Evolutionary conservation across 2,888 invertebrate species (phyloP), one percentile per base, ranked within the genome.

Genomic region (Cryptosula pallasiana): DNA sequence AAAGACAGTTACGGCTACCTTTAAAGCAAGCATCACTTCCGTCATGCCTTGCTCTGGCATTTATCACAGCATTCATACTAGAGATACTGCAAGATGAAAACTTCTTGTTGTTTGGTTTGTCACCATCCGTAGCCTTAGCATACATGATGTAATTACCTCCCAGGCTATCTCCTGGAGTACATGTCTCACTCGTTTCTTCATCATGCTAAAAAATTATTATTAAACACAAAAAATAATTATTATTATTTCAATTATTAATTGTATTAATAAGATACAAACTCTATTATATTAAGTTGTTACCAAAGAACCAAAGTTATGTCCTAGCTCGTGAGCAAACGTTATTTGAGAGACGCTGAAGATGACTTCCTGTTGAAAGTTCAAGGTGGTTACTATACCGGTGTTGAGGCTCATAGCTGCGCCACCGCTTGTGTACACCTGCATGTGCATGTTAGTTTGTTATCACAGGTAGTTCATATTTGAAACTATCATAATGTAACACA

Each of bases 111-210:
- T 99, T 98, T 16, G 94, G 93, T 72, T 95, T 90, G 87, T 97
- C 95, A 71, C 98, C 99, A 73, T 94, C 94, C 0, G 98, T 99
- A 20, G 98, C 98, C 71, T 95, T 95, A 16, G 97, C 94, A 86
- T 96, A 99, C 99, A 99, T 99, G 80, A 99, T 98, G 86, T 90
- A 99, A 88, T 99, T 99, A 74, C 99, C 99, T 76, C 90, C 93
- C 72, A 95, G 94, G 0, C 32, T 23, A 23, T 96, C 95, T 73
- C 95, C 95, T 1, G 96, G 96, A 0, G 80, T 75, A 74, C 82
- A 82, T 1, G 87, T 93, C 92, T 88, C 92, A 89, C 80, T 94
- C 92, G 77, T 94, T 94, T 70, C 94, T 90, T 20, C 16, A 86
- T 95, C 95, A 86, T 95, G 95, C 91, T 94, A 89, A n/a, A n/a